A percentile compares a stretch with the other conserved stretches of the same genome.
These are phyloP conservation scores for Holothuria glaberrima DNA, from an alignment of 35 echinoderm and acorn worm genomes.

Conservation along the genomic window DNA sequence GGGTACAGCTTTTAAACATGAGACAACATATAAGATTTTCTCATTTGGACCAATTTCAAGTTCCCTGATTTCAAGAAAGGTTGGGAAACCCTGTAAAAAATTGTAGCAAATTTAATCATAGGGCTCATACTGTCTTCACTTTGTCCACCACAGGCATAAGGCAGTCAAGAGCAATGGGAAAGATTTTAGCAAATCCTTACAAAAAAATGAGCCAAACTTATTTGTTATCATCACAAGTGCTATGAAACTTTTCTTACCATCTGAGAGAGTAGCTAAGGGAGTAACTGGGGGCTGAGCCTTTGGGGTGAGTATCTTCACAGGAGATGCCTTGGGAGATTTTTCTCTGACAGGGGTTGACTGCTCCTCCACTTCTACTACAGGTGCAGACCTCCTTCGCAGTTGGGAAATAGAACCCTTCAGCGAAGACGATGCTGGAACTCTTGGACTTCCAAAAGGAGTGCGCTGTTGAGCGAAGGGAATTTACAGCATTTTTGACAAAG, in stretches of 20 bases:
- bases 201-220: no score
- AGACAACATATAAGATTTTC: no score
- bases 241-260: not conserved
- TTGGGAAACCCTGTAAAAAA: no score
- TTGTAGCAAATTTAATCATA: no score
- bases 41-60: no score
- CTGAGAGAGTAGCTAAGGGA: not conserved
- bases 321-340: conserved; percentile 52
- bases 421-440: conserved; percentile 66
- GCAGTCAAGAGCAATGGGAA: no score
- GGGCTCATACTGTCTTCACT: no score
- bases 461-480: conserved; percentile 50
- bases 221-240: no score
- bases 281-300: conserved; percentile 43
- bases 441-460: conserved; percentile 87
- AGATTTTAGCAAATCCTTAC: no score
- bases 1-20: no score
- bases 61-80: no score
- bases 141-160: no score
- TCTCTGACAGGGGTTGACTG: conserved; percentile 55
- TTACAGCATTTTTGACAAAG: not conserved
- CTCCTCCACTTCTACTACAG: conserved; percentile 84
- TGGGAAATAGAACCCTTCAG: conserved; percentile 90
- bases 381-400: conserved; percentile 80
- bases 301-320: conserved; percentile 51